Conservation (phyloP, 2,113 vertebrate species). For the Zootoca vivipara region DNA sequence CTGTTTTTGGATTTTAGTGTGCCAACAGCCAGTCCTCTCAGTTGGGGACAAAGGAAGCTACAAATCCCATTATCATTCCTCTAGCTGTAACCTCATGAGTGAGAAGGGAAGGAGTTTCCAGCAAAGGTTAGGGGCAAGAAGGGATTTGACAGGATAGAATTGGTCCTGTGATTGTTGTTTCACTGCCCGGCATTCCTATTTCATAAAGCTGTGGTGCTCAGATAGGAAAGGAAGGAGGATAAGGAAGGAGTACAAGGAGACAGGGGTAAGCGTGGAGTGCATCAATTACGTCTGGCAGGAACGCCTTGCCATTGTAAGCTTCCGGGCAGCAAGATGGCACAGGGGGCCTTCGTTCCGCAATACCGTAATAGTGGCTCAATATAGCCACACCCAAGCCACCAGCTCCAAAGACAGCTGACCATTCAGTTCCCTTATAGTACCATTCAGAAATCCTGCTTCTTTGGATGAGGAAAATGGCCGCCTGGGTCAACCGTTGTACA, state of each 20-base stretch:
- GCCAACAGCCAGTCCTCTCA: background rate
- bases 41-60: background rate
- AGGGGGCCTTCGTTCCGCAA: no score
- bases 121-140: background rate
- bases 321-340: background rate
- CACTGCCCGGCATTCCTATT: background rate
- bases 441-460: background rate
- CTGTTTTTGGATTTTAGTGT: conserved; percentile 16
- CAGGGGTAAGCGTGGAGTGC: background rate
- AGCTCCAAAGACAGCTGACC: background rate
- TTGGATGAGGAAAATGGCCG: background rate
- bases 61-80: background rate
- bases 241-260: background rate
- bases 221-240: background rate
- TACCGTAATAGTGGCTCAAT: background rate
- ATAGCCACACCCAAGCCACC: background rate
- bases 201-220: background rate
- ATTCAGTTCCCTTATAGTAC: background rate
- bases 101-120: background rate
- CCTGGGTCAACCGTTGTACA: background rate
- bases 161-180: background rate
- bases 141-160: no score
- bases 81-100: background rate
- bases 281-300: background rate
- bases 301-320: background rate